These are phyloP conservation scores for Drosophila truncata DNA, from an alignment of 1,140 invertebrate species.

Conservation along the genomic window DNA sequence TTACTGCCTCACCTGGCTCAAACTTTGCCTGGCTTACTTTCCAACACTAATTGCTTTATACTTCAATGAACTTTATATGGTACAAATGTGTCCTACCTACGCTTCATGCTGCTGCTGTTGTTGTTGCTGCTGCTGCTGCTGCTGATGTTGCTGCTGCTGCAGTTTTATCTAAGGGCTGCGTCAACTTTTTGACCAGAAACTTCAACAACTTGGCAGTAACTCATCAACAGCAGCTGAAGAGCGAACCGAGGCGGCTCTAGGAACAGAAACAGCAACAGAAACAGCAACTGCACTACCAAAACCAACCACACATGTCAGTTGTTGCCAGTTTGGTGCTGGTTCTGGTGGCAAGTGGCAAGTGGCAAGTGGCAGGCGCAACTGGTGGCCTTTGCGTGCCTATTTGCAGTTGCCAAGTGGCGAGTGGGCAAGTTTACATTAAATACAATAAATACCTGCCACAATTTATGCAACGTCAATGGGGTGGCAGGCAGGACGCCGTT, in stretches of 20 bases:
- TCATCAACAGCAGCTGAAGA: slow-evolving; percentile 52
- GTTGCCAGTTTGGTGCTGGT: slow-evolving; percentile 20
- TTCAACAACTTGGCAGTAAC: slow-evolving; percentile 64
- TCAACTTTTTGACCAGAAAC: slow-evolving; percentile 72
- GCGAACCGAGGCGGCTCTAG: slow-evolving; percentile 13
- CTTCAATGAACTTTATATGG: slow-evolving; percentile 62
- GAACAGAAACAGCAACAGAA: too few species aligned
- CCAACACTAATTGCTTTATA: slow-evolving; percentile 60
- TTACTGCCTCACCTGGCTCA: slow-evolving; percentile 42
- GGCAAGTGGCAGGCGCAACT: slow-evolving; percentile 60
- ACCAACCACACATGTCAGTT: slow-evolving; percentile 54
- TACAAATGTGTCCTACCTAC: slow-evolving; percentile 34
- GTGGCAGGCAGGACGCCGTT: slow-evolving; percentile 19
- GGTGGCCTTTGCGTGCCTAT: slow-evolving; percentile 75
- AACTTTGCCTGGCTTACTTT: slow-evolving; percentile 52
- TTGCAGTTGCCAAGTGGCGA: slow-evolving; percentile 75
- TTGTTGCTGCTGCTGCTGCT: not conserved
- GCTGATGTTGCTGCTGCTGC: slow-evolving; percentile 8
- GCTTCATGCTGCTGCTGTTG: not conserved
- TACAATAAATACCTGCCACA: slow-evolving; percentile 78
- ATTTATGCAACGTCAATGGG: slow-evolving; percentile 72
- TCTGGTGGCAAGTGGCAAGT: slow-evolving; percentile 36
- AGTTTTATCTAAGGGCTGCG: slow-evolving; percentile 61
- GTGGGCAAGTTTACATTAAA: slow-evolving; percentile 81
- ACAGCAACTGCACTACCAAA: slow-evolving; percentile 34